phyloP scores from a whole-genome alignment of 2,797 vertebrate genomes.

The Botia almorhae region DNA sequence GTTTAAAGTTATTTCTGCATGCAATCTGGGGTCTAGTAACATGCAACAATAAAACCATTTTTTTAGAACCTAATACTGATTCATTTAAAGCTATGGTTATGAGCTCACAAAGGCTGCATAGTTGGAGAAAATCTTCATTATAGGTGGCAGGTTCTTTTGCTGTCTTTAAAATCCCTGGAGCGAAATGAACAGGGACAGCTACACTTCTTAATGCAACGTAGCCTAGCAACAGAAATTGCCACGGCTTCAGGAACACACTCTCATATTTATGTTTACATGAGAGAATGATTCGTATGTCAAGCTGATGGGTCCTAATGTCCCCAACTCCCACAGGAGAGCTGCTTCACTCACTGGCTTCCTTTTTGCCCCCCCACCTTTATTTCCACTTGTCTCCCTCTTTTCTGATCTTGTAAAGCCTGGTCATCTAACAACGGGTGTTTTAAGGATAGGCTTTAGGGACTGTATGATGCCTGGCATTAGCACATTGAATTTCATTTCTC shows the following conservation, averaged over 20 bases:
- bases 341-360: conserved; percentile 57
- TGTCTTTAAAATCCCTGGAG: conserved; percentile 82
- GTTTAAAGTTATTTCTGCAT: conserved; percentile 35
- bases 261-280: conserved; percentile 89
- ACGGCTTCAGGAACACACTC: conserved; percentile 82
- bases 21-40: conserved; percentile 26
- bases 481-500: conserved; percentile 81
- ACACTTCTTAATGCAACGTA: conserved; percentile 86
- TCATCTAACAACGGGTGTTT: conserved; percentile 72
- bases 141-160: conserved; percentile 78
- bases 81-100: conserved; percentile 37
- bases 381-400: neutral
- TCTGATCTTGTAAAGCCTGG: neutral
- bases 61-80: conserved; percentile 34
- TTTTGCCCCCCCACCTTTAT: conserved; percentile 1
- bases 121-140: conserved; percentile 58
- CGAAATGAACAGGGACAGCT: conserved; percentile 85
- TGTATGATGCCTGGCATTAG: conserved; percentile 78
- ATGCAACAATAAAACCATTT: conserved; percentile 26
- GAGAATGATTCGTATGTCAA: conserved; percentile 86
- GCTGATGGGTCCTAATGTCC: conserved; percentile 84
- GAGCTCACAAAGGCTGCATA: conserved; percentile 36
- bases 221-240: conserved; percentile 86
- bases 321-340: conserved; percentile 67
- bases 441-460: conserved; percentile 77